Evolutionary conservation across 2,113 vertebrate genomes (phyloP), one percentile per base, ranked within the genome.

Genomic region (Menura novaehollandiae): DNA sequence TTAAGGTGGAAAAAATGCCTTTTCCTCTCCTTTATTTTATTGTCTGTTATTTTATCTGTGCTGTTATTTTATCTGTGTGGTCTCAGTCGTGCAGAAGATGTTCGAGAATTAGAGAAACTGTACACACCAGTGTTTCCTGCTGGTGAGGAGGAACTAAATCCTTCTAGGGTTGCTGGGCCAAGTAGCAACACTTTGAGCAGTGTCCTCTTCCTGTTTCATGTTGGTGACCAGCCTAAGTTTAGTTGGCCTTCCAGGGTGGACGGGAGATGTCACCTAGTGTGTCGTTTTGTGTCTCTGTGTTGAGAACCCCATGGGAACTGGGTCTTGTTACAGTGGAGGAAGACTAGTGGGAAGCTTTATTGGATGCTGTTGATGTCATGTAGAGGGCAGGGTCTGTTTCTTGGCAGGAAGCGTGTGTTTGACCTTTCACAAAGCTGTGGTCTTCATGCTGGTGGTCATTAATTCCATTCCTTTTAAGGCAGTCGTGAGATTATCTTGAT

Each of bases 381-480:
- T 75, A 28, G 56, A 90, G 88, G 63, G 39, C 93, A 91, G 51
- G 62, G 33, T 89, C 88, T 4, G 1, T 46, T 82, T 35, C 79
- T 88, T 71, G 75, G 37, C 93, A 95, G 83, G 92, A 96, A 92
- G 56, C n/a, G 4, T 64, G 60, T 74, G 35, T 92, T 67, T 95
- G 92, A 88, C 95, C 93, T 93, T 85, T 88, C 75, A 80, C 52
- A 90, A 94, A 94, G 49, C 64, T 56, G 13, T 71, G 79, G 85
- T 91, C 95, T 88, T 94, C 43, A 13, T 86, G 55, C 63, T 74
- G 47, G 56, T 95, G 90, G 72, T 86, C 95, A 96, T 84, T 96
- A 94, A 84, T 94, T 95, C 88, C 88, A 92, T 90, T 96, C 92
- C 93, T 95, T 96, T 91, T 97, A 90, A 93, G 90, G 90, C 82